Evolutionary conservation across 2,113 vertebrate species (phyloP), one percentile per base, ranked within the genome.

Genomic region (Bothrops jararaca): DNA sequence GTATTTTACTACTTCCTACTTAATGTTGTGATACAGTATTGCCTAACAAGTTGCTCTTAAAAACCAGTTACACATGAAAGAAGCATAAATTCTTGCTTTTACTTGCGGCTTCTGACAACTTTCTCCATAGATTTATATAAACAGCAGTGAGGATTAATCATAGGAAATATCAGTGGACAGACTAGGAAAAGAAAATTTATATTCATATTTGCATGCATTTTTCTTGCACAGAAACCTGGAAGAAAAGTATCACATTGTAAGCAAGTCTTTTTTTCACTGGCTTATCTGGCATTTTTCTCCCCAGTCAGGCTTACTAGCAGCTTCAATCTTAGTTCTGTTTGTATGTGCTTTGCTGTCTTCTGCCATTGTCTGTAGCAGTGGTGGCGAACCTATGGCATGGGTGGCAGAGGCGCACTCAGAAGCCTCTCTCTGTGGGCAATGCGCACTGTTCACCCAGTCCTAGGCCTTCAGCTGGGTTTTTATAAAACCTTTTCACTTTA

Each of bases 61-160:
- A 93, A 93, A 90, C 74, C 80, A 90, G 92, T 86, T 93, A 93
- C 56, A 93, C 74, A 42, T 64, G 29, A 74, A 89, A 89, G 92
- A 64, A 34, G 88, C 54, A 93, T 93, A 93, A 93, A 93, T 90
- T 64, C 29, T 12, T 52, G 80, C 42, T 52, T 48, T 57, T 86
- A 15, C 54, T 58, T 26, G 9, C 4, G 26, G 24, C 34, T 60
- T 24, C 12, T 89, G 54, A 45, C 74, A 54, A 53, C 54, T 29
- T 42, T 60, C 26, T 45, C 23, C 39, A 39, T 22, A 18, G 54
- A 58, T 23, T 24, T 92, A 34, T 29, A 42, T 10, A 52, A 85
- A 23, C 34, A 15, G 5, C 6, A 34, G 39, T 7, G 39, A 74
- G 23, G 22, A 91, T 69, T 15, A n/a, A 85, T 60, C 20, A 50